Conservation (phyloP, 2,888 invertebrate genomes). For the Cacoxenus indagator region DNA sequence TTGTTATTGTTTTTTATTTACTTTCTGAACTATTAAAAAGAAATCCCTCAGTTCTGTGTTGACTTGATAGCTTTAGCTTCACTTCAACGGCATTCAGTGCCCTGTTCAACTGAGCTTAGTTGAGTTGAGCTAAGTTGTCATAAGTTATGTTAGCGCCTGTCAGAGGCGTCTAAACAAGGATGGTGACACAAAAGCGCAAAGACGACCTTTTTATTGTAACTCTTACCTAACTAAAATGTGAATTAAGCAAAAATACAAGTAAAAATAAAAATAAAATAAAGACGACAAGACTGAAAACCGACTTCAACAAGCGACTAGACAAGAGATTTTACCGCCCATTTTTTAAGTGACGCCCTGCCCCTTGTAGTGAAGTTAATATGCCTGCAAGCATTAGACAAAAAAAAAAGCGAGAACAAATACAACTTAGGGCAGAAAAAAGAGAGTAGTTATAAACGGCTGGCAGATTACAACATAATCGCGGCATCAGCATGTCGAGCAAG, state of each 20-base stretch:
- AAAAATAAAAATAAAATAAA: background rate
- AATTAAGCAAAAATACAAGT: constrained; percentile 1
- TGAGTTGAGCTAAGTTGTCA: constrained; percentile 6
- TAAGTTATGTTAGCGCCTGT: constrained; percentile 8
- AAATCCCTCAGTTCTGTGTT: background rate
- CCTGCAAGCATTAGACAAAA: background rate
- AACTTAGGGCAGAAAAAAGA: background rate
- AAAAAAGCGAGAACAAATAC: background rate
- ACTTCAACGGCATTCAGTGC: background rate
- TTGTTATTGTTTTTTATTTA: no score
- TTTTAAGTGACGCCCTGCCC: background rate
- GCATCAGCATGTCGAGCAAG: background rate
- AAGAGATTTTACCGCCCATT: background rate
- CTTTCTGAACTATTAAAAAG: no score
- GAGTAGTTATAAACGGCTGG: background rate
- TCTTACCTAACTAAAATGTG: background rate
- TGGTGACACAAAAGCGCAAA: background rate
- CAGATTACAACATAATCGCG: background rate
- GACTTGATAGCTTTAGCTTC: background rate
- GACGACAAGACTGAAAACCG: background rate
- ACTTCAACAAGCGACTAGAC: background rate
- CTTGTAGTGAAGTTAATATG: background rate
- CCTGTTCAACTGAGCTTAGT: background rate
- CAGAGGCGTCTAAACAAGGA: constrained; percentile 2
- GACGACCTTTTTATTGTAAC: background rate